A percentile compares a stretch with the other conserved stretches of the same genome.
Conservation (phyloP, 2,797 vertebrate genomes). For the Syngnathus acus region DNA sequence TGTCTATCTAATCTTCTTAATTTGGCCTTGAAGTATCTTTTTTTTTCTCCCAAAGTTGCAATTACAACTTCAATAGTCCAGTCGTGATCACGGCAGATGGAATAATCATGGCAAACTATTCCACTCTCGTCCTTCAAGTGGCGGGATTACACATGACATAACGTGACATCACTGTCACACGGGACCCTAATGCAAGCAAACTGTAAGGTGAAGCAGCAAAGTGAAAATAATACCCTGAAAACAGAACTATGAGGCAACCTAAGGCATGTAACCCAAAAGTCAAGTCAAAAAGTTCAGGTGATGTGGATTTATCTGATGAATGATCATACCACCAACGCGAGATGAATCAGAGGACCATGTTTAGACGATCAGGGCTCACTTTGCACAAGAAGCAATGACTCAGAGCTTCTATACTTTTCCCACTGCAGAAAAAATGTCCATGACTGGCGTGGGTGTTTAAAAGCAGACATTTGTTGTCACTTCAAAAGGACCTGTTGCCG, state of each 20-base stretch:
- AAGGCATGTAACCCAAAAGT: too few species aligned
- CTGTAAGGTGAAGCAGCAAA: not conserved
- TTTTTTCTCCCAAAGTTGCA: not conserved
- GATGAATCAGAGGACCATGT: too few species aligned
- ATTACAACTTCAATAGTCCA: not conserved
- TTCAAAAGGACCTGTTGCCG: slow-evolving; percentile 15
- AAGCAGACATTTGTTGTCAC: slow-evolving; percentile 9
- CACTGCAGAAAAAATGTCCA: not conserved
- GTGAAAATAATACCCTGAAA: not conserved
- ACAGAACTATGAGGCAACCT: not conserved
- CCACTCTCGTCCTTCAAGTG: not conserved
- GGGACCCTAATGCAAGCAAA: not conserved
- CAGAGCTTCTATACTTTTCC: too few species aligned
- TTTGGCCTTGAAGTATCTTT: not conserved
- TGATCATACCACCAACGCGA: too few species aligned
- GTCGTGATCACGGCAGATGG: not conserved
- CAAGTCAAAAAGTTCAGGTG: too few species aligned
- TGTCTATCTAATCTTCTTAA: not conserved
- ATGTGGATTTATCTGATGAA: too few species aligned
- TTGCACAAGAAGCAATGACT: not conserved
- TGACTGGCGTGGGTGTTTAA: slow-evolving; percentile 26
- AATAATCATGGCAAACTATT: not conserved
- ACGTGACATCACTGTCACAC: not conserved
- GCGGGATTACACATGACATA: not conserved
- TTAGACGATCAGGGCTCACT: not conserved